Conservation (phyloP, 2,888 invertebrate genomes). For the Neoscelio sp. region DNA sequence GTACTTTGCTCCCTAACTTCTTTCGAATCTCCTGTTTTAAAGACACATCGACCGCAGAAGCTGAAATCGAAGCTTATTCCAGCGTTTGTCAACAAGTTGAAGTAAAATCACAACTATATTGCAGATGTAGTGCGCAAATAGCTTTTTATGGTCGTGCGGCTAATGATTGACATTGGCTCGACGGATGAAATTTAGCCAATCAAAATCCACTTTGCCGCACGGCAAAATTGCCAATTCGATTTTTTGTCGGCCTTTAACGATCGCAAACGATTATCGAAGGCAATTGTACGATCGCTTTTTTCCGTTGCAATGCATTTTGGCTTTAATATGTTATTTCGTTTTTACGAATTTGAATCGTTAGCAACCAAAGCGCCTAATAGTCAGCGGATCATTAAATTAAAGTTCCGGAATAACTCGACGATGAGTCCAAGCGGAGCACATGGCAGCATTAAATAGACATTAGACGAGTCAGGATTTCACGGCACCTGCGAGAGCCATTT, state of each 20-base stretch:
- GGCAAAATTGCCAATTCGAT: too few relatives aligned
- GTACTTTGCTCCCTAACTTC: slow-evolving; percentile 6
- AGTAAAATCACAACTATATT: slow-evolving; percentile 31
- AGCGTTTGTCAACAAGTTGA: slow-evolving; percentile 30
- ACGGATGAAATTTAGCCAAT: slow-evolving; percentile 30
- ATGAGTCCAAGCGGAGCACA: slow-evolving; percentile 43
- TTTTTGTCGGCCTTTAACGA: neutral
- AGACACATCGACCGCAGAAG: slow-evolving; percentile 4
- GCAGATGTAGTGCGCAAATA: slow-evolving; percentile 12
- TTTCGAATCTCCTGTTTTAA: slow-evolving; percentile 11
- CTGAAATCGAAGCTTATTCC: slow-evolving; percentile 8
- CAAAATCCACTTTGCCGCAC: neutral
- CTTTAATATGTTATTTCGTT: too few relatives aligned
- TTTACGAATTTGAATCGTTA: too few relatives aligned
- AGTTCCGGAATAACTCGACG: slow-evolving; percentile 37
- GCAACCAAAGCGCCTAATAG: slow-evolving; percentile 26
- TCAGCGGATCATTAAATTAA: slow-evolving; percentile 52
- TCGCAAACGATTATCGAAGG: too few relatives aligned
- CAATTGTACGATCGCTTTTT: slow-evolving; percentile 14
- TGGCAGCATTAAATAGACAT: slow-evolving; percentile 50
- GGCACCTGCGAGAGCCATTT: slow-evolving; percentile 31
- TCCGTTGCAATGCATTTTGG: neutral
- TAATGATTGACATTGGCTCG: slow-evolving; percentile 27
- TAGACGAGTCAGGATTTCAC: slow-evolving; percentile 23
- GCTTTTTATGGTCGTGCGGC: slow-evolving; percentile 23